Conservation (phyloP, 2,113 vertebrate species). For the Labrus mixtus region DNA sequence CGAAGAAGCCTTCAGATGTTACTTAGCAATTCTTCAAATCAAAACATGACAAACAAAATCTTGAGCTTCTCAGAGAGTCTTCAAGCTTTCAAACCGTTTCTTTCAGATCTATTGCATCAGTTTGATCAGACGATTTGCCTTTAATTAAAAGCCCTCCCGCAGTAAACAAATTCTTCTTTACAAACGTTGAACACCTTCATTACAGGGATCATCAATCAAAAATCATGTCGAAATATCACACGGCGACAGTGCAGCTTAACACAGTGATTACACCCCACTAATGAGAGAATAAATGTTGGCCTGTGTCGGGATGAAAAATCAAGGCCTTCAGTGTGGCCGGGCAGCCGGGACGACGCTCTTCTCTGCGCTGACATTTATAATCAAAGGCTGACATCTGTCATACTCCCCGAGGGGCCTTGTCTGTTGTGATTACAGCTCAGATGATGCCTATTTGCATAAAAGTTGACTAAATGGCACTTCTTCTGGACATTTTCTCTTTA, state of each 20-base stretch:
- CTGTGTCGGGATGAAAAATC: conserved; percentile 60
- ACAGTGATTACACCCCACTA: conserved; percentile 57
- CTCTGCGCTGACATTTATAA: conserved; percentile 78
- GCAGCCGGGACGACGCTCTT: conserved; percentile 50
- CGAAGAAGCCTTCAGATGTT: background rate
- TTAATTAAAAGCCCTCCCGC: conserved; percentile 44
- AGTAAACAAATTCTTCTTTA: conserved; percentile 1
- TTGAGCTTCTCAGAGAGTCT: background rate
- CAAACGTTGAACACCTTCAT: conserved; percentile 48
- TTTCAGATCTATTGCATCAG: background rate
- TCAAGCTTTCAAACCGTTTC: background rate
- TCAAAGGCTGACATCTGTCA: conserved; percentile 83
- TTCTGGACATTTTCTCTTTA: background rate
- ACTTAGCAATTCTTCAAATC: background rate
- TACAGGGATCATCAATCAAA: conserved; percentile 63
- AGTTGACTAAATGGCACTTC: conserved; percentile 23
- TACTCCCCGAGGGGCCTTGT: conserved; percentile 76
- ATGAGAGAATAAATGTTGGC: conserved; percentile 73
- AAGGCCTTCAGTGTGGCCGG: conserved; percentile 42
- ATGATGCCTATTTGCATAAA: conserved; percentile 76
- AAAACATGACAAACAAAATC: background rate
- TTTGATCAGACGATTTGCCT: conserved; percentile 11
- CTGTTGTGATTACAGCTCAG: conserved; percentile 77
- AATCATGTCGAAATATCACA: conserved; percentile 54
- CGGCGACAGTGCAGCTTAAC: conserved; percentile 50